phyloP scores from a whole-genome alignment of 2,113 vertebrate genomes.

The Amphiprion percula region DNA sequence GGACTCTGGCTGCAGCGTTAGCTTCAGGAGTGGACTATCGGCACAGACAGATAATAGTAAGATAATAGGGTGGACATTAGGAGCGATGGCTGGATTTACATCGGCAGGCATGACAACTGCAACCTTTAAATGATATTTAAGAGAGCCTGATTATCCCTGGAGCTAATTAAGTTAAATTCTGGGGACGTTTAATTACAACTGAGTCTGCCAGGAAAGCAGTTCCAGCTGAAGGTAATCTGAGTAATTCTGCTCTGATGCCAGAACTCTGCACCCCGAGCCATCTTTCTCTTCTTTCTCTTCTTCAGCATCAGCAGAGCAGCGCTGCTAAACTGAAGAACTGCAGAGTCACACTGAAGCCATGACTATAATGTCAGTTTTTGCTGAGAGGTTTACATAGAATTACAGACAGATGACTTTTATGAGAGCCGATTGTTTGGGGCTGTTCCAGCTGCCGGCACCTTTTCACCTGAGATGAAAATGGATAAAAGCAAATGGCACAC shows the following conservation, averaged over 20 bases:
- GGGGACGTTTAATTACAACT: constrained; percentile 82
- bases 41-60: constrained; percentile 36
- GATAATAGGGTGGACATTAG: constrained; percentile 58
- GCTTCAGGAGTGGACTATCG: constrained; percentile 54
- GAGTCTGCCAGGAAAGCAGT: constrained; percentile 72
- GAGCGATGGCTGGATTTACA: constrained; percentile 67
- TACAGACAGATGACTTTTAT: not conserved
- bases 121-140: constrained; percentile 85
- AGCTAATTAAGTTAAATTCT: constrained; percentile 79
- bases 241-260: constrained; percentile 48
- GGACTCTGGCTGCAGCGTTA: constrained; percentile 23
- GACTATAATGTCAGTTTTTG: not conserved
- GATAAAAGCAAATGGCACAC: constrained; percentile 28
- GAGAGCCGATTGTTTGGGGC: not conserved
- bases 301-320: constrained; percentile 21
- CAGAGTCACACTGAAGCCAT: not conserved
- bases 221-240: constrained; percentile 65
- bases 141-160: constrained; percentile 75
- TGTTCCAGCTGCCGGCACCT: constrained; percentile 11
- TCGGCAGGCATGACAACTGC: constrained; percentile 67
- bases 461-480: constrained; percentile 21
- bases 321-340: too few relatives aligned
- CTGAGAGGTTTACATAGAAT: not conserved
- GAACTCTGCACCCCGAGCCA: constrained; percentile 27
- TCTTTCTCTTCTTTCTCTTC: constrained; percentile 20